Conservation (phyloP, 2,888 invertebrate species). For the Prenolepis imparis region DNA sequence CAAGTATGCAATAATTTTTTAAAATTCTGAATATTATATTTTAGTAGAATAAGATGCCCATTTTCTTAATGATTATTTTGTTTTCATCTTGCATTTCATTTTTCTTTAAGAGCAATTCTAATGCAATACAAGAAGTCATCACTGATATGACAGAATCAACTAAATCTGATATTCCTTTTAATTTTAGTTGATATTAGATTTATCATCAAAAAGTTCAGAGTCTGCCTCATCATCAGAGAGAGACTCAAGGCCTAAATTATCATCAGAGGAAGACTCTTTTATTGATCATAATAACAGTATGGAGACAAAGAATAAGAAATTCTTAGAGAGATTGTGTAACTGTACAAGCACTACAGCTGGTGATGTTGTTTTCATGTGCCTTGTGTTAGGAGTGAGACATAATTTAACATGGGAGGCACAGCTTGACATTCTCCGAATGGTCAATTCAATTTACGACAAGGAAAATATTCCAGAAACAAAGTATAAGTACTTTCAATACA, state of each 20-base stretch:
- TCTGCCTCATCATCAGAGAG: background rate
- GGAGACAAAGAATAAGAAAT: background rate
- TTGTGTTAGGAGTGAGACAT: conserved; percentile 32
- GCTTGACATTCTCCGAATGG: conserved; percentile 38
- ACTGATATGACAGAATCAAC: conserved; percentile 11
- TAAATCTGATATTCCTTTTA: conserved; percentile 1
- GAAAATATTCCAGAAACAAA: conserved; percentile 30
- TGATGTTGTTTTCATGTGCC: conserved; percentile 37
- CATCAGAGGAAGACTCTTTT: background rate
- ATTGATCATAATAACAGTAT: conserved; percentile 2
- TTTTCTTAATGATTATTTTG: conserved; percentile 5
- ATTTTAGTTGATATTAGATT: background rate
- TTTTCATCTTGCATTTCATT: conserved; percentile 11
- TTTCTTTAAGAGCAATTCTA: background rate
- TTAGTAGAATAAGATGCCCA: background rate
- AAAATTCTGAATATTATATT: conserved; percentile 14
- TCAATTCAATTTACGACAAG: conserved; percentile 28
- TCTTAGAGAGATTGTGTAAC: background rate
- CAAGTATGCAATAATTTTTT: conserved; percentile 29
- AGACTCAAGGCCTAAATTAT: conserved; percentile 2
- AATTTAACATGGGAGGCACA: conserved; percentile 39
- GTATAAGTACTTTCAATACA: conserved; percentile 32
- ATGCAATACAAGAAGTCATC: background rate
- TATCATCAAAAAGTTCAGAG: background rate
- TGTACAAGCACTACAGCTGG: conserved; percentile 18